phyloP scores from a whole-genome alignment of 2,113 vertebrate species.

The Myrmecobius fasciatus region DNA sequence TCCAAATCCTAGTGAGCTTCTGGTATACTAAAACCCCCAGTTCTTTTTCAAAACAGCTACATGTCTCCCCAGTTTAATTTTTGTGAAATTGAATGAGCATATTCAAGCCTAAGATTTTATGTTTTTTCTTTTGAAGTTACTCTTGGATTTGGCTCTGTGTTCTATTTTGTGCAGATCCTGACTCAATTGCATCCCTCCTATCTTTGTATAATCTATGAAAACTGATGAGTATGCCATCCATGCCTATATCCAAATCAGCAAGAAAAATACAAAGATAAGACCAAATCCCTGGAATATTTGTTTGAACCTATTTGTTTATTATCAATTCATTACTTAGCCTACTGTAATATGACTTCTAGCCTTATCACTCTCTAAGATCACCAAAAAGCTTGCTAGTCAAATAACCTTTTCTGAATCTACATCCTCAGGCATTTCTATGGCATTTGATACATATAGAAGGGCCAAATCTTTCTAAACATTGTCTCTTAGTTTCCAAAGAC shows the following conservation, averaged over 20 bases:
- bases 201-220: not conserved
- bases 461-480: not conserved
- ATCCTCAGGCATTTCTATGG: not conserved
- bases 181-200: not conserved
- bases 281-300: not conserved
- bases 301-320: not conserved
- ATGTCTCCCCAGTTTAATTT: not conserved
- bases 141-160: not conserved
- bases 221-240: not conserved
- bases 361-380: not conserved
- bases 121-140: not conserved
- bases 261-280: not conserved
- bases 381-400: not conserved
- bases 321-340: not conserved
- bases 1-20: not conserved
- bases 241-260: not conserved
- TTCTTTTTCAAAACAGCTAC: not conserved
- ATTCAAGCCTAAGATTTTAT: not conserved
- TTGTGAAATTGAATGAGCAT: not conserved
- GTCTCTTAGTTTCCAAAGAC: not conserved
- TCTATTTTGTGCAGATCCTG: not conserved
- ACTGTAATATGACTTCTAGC: not conserved
- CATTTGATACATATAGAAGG: not conserved
- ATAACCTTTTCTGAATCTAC: not conserved
- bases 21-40: not conserved